Base-by-base conservation (phyloP, 2,888 invertebrate species). In the Sminthurinus aureus region DNA sequence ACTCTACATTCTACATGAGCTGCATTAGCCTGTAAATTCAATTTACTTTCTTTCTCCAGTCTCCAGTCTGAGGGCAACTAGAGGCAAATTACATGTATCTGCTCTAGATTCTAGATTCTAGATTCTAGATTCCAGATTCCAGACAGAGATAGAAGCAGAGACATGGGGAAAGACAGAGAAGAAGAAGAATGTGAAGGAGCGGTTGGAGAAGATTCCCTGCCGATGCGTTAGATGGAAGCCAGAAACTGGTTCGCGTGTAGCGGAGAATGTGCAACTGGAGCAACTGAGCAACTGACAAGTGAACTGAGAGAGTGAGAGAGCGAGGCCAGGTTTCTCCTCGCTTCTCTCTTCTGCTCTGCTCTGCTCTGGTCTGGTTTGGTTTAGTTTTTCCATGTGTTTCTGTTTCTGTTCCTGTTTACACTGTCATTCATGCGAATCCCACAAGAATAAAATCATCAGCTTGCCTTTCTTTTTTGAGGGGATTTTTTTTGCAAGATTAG, bases 151-250 rank as follows among this genome's bases (percentile, higher is more conserved):
- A 12, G 76, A 76, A 51, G n/a, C 12, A 8, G 76, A 11, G 75
- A 20, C 8, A 13, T 8, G 75, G n/a, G 22, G 58, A 50, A 8
- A 26, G 73, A 22, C 6, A 22, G 50, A 73, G 8, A 18, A 73
- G n/a, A 73, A n/a, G 24, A 18, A 26, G 15, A 38, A 38, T 1
- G 38, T 38, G 38, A 38, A 38, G 38, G 1, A 38, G 38, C 1
- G 38, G 38, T 38, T 38, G 3, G 22, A 79, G 73, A 81, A 81
- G 80, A 81, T 81, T 81, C 80, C 52, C 20, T 2, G 6, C n/a
- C 18, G 52, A 20, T 18, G 80, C 80, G 80, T 81, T 81, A 81
- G 80, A 81, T 81, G 80, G 80, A 64, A 81, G 73, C 20, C 73
- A 81, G 73, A 81, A 73, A 81, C 80, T 73, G 74, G 58, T 81